These are phyloP conservation scores for Chaetorhynchus papuensis DNA, from an alignment of 2,113 vertebrate genomes.

Conservation along the genomic window DNA sequence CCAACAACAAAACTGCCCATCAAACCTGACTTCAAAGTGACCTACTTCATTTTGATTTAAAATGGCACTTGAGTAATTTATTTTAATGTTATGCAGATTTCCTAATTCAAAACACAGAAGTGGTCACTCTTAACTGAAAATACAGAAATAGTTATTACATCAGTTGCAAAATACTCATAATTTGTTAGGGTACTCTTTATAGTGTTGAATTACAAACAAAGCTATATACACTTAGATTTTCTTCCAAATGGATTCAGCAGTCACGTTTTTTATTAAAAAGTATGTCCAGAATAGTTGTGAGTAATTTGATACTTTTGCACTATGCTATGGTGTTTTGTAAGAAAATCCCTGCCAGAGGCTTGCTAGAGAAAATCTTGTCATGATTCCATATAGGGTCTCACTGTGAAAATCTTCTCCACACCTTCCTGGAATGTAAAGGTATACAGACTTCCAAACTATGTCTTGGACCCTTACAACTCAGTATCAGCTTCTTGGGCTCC, in stretches of 20 bases:
- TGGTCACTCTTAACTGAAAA: neutral
- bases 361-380: neutral
- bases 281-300: neutral
- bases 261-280: neutral
- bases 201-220: neutral
- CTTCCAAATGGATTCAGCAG: neutral
- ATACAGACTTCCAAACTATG: neutral
- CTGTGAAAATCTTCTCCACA: neutral
- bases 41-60: constrained; percentile 32
- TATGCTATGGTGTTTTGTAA: neutral
- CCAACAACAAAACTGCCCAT: constrained; percentile 3
- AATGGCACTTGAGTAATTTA: constrained; percentile 24
- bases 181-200: neutral
- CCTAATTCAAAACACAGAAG: constrained; percentile 12
- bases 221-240: neutral
- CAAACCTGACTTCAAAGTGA: constrained; percentile 54
- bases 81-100: constrained; percentile 33
- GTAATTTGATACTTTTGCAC: neutral
- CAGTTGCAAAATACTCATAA: neutral
- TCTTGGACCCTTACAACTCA: neutral
- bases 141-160: neutral
- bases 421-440: neutral
- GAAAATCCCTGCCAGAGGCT: neutral
- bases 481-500: neutral
- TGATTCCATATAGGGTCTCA: neutral